Base-by-base conservation (phyloP, 2,888 invertebrate genomes). In the Parnassius smintheus region DNA sequence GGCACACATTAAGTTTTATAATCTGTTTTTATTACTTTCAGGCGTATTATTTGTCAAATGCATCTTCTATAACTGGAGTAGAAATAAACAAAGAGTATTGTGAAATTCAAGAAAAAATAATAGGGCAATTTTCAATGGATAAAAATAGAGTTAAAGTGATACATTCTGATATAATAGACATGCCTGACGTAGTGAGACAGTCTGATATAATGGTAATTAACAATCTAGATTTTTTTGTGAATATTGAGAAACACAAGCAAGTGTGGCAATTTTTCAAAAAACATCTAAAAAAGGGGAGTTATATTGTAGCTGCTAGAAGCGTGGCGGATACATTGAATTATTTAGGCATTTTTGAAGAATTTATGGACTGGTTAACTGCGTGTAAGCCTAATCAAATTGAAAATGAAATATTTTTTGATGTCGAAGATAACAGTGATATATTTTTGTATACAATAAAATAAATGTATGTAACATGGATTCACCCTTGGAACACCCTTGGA, bases 11-110 rank as follows among this genome's bases (percentile, higher is more conserved):
- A 54, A 12, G 18, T 44, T 13, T 54, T 42, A 2, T 13, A 45
- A 45, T 22, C 10, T 51, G 35, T 35, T 35, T 35, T 35, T 35
- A 35, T 44, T 11, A 44, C 9, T 49, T 91, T 60, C 83, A 95
- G 95, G 94, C 94, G 56, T 93, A 93, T 74, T 82, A 93, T 70
- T 93, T 92, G 61, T 93, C 94, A 48, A 92, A 92, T 77, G 92
- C 93, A 49, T 77, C 82, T 11, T 87, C 83, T 68, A 94, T 95
- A 56, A 81, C 94, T 66, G 95, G 96, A 9, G 91, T 96, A 48
- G 96, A 96, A 88, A 93, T 95, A 79, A 95, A 95, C 74, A 83
- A 91, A 67, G 94, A 94, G 61, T 93, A 93, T 62, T 94, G 94
- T 83, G 83, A 92, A 54, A 75, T 96, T 9, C 95, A 95, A 80